These are phyloP conservation scores for Orientallactaga sibirica DNA, from an alignment of 2,797 vertebrate genomes.

Conservation along the genomic window DNA sequence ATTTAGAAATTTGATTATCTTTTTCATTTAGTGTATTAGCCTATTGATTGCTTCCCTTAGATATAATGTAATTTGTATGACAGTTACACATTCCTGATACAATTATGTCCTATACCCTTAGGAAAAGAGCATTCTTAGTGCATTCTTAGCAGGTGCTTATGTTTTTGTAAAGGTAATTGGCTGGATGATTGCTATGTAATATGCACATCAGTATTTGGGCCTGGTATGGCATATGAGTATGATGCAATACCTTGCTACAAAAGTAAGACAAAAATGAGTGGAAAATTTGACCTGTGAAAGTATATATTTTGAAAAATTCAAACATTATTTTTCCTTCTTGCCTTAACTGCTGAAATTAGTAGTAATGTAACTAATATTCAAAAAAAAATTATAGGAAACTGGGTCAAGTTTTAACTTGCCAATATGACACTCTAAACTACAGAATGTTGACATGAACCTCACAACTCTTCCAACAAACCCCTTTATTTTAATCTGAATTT, in stretches of 20 bases:
- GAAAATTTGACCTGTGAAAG: neutral
- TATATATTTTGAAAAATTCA: conserved; percentile 1
- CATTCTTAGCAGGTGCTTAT: neutral
- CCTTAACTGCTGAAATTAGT: conserved; percentile 31
- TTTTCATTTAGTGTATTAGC: neutral
- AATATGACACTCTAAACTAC: conserved; percentile 3
- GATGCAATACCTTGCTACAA: neutral
- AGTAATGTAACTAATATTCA: conserved; percentile 36
- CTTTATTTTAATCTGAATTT: neutral
- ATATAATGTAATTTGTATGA: neutral
- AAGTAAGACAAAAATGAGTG: neutral
- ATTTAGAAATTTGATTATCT: neutral
- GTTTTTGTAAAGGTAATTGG: neutral
- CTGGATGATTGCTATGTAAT: neutral
- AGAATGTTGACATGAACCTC: conserved; percentile 50
- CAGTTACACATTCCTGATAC: neutral
- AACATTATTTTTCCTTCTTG: conserved; percentile 23
- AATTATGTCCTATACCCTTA: neutral
- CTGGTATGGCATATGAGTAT: neutral
- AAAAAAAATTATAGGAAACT: neutral
- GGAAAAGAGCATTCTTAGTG: too few species aligned
- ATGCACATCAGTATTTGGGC: neutral
- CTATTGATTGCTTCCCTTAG: neutral
- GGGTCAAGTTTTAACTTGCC: conserved; percentile 14
- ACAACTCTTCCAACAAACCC: conserved; percentile 36